Conservation (phyloP, 2,888 invertebrate genomes). For the Sisyra terminalis region DNA sequence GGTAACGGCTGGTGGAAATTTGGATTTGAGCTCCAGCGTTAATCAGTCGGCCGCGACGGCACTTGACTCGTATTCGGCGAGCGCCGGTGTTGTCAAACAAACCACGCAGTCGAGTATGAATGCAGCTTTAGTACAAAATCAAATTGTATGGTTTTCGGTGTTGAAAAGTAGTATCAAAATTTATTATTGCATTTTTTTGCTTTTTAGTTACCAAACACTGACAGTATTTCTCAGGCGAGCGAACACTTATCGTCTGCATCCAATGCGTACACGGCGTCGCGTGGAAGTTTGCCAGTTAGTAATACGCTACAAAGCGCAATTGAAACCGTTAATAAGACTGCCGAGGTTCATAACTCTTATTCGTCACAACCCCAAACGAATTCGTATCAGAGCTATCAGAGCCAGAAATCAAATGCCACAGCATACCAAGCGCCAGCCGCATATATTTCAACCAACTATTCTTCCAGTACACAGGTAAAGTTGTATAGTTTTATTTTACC, state of each 20-base stretch:
- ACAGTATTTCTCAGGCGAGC: conserved; percentile 25
- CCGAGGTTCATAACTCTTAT: conserved; percentile 10
- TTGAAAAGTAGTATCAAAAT: conserved; percentile 9
- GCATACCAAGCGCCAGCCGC: conserved; percentile 29
- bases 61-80: conserved; percentile 24
- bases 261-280: conserved; percentile 24
- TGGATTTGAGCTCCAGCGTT: conserved; percentile 27
- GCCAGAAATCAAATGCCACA: conserved; percentile 22
- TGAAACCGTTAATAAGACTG: conserved; percentile 11
- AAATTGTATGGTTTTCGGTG: conserved; percentile 9
- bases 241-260: conserved; percentile 25
- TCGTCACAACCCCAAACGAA: conserved; percentile 10
- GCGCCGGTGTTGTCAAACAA: conserved; percentile 18
- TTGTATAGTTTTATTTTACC: neutral
- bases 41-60: conserved; percentile 28
- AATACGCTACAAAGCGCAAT: conserved; percentile 16
- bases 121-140: conserved; percentile 6
- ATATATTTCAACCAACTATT: conserved; percentile 23
- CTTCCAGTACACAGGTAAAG: conserved; percentile 4
- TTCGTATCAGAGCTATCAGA: conserved; percentile 18
- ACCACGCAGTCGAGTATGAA: conserved; percentile 3
- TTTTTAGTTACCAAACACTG: conserved; percentile 23
- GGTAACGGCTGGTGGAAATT: conserved; percentile 3
- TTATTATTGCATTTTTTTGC: too few species aligned
- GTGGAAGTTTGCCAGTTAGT: conserved; percentile 15